Evolutionary conservation across 2,888 invertebrate species (phyloP).

Genomic region (Nezara viridula): DNA sequence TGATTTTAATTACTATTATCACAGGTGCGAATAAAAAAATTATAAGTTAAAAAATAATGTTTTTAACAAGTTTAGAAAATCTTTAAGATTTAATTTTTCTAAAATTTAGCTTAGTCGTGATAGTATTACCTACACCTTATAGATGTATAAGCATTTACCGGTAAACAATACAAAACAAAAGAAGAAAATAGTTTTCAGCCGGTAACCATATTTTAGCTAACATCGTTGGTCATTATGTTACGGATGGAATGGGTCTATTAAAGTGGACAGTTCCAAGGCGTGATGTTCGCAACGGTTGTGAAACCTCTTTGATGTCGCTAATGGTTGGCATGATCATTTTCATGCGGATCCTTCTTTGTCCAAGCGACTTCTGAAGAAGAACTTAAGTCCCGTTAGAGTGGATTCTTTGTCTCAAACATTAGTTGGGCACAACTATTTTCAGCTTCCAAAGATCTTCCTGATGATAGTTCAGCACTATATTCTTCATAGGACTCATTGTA

Average conservation of each 20-base stretch:
- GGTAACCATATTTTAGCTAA: conserved; percentile 8
- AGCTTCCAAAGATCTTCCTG: not conserved
- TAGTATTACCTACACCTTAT: not conserved
- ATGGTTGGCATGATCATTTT: conserved; percentile 29
- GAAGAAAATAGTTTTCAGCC: not conserved
- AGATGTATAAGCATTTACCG: not conserved
- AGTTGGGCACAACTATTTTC: not conserved
- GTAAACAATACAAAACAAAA: not conserved
- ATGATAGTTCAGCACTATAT: not conserved
- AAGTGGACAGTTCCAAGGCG: not conserved
- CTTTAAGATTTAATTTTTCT: too few relatives aligned
- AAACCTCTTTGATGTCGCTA: conserved; percentile 12
- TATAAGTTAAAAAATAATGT: too few relatives aligned
- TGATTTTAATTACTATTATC: too few relatives aligned
- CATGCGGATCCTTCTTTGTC: conserved; percentile 11
- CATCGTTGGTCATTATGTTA: not conserved
- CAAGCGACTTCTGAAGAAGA: not conserved
- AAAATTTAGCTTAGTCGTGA: too few relatives aligned
- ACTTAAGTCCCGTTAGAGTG: not conserved
- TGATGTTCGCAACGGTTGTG: conserved; percentile 7
- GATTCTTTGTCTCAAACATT: not conserved
- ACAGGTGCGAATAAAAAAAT: too few relatives aligned
- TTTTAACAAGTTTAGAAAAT: too few relatives aligned
- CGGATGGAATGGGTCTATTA: not conserved
- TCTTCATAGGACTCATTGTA: not conserved